A percentile compares a stretch with the other conserved stretches of the same genome.
Conservation (phyloP, 2,797 vertebrate genomes). For the Lacerta viridis region DNA sequence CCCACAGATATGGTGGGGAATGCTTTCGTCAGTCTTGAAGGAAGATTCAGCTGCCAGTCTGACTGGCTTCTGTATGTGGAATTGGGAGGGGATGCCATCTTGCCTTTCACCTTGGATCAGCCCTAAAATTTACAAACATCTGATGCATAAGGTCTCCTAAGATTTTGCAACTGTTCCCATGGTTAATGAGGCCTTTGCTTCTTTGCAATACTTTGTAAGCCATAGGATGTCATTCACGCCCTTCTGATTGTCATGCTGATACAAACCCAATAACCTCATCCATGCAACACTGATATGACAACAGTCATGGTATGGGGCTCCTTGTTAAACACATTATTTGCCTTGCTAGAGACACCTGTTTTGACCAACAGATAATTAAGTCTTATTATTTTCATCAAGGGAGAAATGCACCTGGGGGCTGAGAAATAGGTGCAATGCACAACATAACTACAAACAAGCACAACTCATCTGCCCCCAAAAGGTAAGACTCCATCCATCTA, state of each 20-base stretch:
- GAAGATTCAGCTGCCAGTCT: too few species aligned
- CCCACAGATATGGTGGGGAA: too few species aligned
- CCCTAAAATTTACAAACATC: neutral
- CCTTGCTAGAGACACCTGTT: neutral
- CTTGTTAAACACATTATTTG: neutral
- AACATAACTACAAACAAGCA: neutral
- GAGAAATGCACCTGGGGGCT: neutral
- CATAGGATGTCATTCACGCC: neutral
- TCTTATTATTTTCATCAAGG: neutral
- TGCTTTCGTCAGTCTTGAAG: too few species aligned
- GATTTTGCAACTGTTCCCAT: neutral
- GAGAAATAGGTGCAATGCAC: neutral
- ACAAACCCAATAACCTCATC: neutral
- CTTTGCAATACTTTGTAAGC: neutral
- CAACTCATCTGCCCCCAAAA: neutral
- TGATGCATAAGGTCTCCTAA: neutral
- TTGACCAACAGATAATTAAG: neutral
- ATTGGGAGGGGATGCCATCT: too few species aligned
- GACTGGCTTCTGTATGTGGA: too few species aligned
- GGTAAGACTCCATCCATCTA: neutral
- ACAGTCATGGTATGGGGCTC: neutral
- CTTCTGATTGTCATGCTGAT: neutral
- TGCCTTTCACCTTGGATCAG: too few species aligned
- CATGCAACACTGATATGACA: neutral
- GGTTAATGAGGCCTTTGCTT: neutral